Percentiles rank a stretch among this genome's conserved stretches.
Conservation (phyloP, 2,888 invertebrate species). For the Belgica antarctica region DNA sequence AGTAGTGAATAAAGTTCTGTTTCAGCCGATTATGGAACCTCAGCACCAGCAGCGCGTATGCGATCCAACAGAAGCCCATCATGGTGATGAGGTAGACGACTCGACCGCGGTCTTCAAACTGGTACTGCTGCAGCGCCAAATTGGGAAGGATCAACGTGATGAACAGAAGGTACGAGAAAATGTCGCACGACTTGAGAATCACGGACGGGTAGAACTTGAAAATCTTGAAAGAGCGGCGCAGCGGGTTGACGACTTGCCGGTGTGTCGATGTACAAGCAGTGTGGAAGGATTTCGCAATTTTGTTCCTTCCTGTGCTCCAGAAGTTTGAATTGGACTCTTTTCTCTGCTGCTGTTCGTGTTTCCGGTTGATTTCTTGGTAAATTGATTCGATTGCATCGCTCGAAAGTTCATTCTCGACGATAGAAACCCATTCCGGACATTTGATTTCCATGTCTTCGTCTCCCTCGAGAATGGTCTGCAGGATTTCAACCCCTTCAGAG, state of each 20-base stretch:
- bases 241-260: slow-evolving; percentile 34
- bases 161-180: slow-evolving; percentile 39
- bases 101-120: slow-evolving; percentile 8
- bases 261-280: not conserved
- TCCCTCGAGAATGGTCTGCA: slow-evolving; percentile 35
- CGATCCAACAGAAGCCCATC: slow-evolving; percentile 41
- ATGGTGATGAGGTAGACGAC: slow-evolving; percentile 29
- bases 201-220: slow-evolving; percentile 43
- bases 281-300: not conserved
- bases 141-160: slow-evolving; percentile 36
- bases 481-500: slow-evolving; percentile 42
- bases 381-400: slow-evolving; percentile 4
- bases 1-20: slow-evolving; percentile 30
- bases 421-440: slow-evolving; percentile 1
- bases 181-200: slow-evolving; percentile 41
- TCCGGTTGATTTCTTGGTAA: slow-evolving; percentile 38
- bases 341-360: not conserved
- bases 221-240: slow-evolving; percentile 27
- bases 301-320: not conserved
- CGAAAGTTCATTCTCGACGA: not conserved
- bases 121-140: slow-evolving; percentile 26
- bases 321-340: not conserved
- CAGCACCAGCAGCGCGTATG: slow-evolving; percentile 25
- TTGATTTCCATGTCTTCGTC: slow-evolving; percentile 25
- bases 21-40: slow-evolving; percentile 28